Evolutionary conservation across 2,888 invertebrate genomes (phyloP).

Genomic region (Rambutsinella grinnellia): DNA sequence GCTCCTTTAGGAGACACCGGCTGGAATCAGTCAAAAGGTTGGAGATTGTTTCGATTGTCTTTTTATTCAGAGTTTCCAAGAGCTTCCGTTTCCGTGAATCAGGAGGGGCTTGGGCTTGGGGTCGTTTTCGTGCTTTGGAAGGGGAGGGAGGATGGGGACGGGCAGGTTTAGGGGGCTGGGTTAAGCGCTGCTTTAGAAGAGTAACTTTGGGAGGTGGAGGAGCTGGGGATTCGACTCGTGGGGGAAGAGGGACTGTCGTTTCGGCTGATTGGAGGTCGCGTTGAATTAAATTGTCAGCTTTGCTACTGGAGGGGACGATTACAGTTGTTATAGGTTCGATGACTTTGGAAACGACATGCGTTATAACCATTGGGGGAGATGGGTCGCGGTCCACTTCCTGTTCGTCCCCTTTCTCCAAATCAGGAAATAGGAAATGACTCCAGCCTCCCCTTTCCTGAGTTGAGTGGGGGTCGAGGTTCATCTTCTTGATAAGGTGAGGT

Average conservation of each 20-base stretch:
- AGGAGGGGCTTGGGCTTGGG: background rate
- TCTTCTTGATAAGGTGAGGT: background rate
- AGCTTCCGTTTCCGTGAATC: conserved; percentile 23
- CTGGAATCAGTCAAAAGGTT: conserved; percentile 30
- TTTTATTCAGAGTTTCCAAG: conserved; percentile 18
- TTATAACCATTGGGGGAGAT: conserved; percentile 27
- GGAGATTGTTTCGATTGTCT: conserved; percentile 29
- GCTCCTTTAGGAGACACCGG: conserved; percentile 17
- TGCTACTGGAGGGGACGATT: conserved; percentile 22
- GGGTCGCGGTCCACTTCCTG: background rate
- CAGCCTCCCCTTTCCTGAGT: background rate
- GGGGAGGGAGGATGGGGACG: no score
- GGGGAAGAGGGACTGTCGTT: background rate
- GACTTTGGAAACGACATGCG: conserved; percentile 30
- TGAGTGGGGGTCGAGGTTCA: no score
- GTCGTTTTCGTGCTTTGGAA: no score
- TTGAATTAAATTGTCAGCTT: background rate
- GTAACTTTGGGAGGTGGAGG: background rate
- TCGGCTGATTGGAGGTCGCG: background rate
- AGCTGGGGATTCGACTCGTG: background rate
- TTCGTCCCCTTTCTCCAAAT: no score
- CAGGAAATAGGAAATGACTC: background rate
- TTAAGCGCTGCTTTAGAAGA: background rate
- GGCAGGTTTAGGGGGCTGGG: background rate
- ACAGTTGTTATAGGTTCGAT: conserved; percentile 32